Conservation (phyloP, 2,113 vertebrate species). For the Cranoglanis bouderius region DNA sequence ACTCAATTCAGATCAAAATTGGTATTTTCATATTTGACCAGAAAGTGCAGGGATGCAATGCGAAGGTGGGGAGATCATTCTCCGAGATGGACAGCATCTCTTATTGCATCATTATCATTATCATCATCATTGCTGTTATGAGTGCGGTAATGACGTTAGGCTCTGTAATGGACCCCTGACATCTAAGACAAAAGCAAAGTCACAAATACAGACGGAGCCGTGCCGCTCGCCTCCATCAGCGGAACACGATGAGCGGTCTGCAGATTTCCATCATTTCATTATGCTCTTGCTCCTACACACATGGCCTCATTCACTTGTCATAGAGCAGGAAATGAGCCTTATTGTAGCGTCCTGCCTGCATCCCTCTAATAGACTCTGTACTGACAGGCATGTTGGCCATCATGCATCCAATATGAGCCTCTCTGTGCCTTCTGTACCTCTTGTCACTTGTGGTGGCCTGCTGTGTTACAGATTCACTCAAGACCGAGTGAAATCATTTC, state of each 20-base stretch:
- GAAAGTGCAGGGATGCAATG: conserved; percentile 39
- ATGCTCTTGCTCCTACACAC: conserved; percentile 21
- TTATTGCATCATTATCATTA: conserved; percentile 57
- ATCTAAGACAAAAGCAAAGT: conserved; percentile 50
- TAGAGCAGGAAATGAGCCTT: conserved; percentile 49
- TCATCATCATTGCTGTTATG: conserved; percentile 52
- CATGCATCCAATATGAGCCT: conserved; percentile 25
- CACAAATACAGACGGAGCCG: conserved; percentile 35
- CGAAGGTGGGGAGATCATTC: conserved; percentile 46
- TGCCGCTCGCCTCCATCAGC: conserved; percentile 46
- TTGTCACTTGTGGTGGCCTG: background rate
- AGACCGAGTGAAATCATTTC: background rate
- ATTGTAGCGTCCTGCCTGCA: conserved; percentile 45
- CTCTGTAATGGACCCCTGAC: conserved; percentile 56
- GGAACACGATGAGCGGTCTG: conserved; percentile 31
- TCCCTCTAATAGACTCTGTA: conserved; percentile 35
- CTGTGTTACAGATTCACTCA: conserved; percentile 2
- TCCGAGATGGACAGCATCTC: conserved; percentile 45
- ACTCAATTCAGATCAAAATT: conserved; percentile 52
- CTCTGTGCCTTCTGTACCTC: conserved; percentile 25
- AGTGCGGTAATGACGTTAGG: conserved; percentile 54
- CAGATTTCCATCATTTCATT: conserved; percentile 56
- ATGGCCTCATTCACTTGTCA: conserved; percentile 40
- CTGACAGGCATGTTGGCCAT: conserved; percentile 20
- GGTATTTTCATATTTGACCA: conserved; percentile 53